Evolutionary conservation across 2,113 vertebrate genomes (phyloP), one percentile per base, ranked within the genome.

Genomic region (Malaclemys terrapin): DNA sequence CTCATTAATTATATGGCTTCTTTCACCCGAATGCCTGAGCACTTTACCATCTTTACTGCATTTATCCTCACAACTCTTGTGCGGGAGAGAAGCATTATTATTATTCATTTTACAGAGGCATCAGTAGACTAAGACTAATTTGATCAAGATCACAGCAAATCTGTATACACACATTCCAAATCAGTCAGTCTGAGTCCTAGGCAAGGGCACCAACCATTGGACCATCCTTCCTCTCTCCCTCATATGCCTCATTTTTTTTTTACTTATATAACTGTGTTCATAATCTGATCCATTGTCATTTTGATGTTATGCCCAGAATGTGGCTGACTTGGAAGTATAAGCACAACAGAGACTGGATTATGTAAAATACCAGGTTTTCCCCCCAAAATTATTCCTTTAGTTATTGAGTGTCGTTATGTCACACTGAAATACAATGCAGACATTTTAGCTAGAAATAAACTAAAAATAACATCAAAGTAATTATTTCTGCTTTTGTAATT

Each of bases 331-430:
- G 8, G 2, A 9, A 53, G 47, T 7, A 5, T 0, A 49, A 24
- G 1, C 1, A 56, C 49, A 31, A 4, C 80, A 54, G 16, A 29
- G 0, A 54, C 1, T 56, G 8, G 47, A 27, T 10, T 10, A 35
- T 25, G 16, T 14, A 42, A 27, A 35, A 8, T 29, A 22, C 27
- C 0, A 0, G 1, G 6, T 1, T 6, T 11, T 10, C 3, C 45
- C 76, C 3, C 49, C 8, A 54, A 2, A 75, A 42, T 45, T 25
- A 75, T 45, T 75, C 35, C 22, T 75, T 38, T 38, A 5, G 20
- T n/a, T 38, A 38, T 22, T 10, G 72, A 42, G 72, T 38, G 12
- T 20, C 7, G 5, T 75, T 25, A 7, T 25, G 72, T 25, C 10
- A 75, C n/a, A 25, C 22, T 65, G 31, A 75, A 45, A 75, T 25